These are phyloP conservation scores for Ormyrus pomaceus DNA, from an alignment of 2,888 invertebrate species.

Conservation along the genomic window DNA sequence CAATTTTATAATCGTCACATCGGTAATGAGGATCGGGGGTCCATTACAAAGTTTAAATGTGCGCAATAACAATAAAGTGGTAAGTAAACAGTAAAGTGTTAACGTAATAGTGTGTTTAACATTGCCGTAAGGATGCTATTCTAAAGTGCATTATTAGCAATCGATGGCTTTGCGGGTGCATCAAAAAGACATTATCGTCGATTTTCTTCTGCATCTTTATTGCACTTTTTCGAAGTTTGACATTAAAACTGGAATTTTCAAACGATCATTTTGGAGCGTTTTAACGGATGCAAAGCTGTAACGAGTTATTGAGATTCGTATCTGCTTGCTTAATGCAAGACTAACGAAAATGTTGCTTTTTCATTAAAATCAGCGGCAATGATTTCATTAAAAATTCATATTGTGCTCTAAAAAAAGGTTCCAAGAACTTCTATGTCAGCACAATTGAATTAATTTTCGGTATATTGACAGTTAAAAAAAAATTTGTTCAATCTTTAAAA, in stretches of 20 bases:
- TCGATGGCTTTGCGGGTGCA: background rate
- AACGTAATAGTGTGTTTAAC: too few relatives aligned
- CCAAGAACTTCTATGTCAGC: too few relatives aligned
- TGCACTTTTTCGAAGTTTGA: background rate
- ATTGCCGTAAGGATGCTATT: too few relatives aligned
- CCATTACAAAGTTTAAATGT: too few relatives aligned
- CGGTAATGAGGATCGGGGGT: too few relatives aligned
- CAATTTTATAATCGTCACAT: too few relatives aligned
- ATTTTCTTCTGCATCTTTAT: background rate
- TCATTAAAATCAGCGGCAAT: background rate
- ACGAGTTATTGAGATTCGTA: background rate
- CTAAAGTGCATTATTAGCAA: background rate
- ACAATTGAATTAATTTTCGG: too few relatives aligned
- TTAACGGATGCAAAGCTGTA: background rate
- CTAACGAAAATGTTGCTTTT: conserved; percentile 5
- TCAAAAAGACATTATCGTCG: background rate
- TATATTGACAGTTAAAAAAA: too few relatives aligned
- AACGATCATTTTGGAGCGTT: background rate
- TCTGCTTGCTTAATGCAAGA: background rate
- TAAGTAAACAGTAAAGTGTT: too few relatives aligned
- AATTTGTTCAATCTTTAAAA: too few relatives aligned
- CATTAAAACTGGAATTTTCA: background rate
- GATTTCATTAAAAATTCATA: background rate
- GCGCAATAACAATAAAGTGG: too few relatives aligned
- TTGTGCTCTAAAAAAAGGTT: background rate